A percentile compares a stretch with the other conserved stretches of the same genome.
These are phyloP conservation scores for Ciona savignyi DNA, from an alignment of 23 tunicate species.

Conservation along the genomic window DNA sequence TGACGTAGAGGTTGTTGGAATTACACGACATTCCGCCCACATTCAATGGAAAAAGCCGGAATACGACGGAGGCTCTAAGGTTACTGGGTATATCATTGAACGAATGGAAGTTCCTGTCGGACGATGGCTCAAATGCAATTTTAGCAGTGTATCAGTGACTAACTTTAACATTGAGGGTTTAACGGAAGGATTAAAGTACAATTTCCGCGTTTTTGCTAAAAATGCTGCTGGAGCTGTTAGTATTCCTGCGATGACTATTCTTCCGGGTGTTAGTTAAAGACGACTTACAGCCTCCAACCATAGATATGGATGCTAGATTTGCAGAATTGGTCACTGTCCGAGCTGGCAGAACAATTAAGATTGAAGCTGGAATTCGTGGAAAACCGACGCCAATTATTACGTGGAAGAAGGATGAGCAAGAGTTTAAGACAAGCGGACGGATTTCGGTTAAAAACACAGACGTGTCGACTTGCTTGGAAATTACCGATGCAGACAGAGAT, in stretches of 20 bases:
- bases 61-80: too few relatives aligned
- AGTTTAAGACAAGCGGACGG: conserved; percentile 42
- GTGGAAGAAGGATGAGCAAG: conserved; percentile 78
- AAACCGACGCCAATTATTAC: conserved; percentile 45
- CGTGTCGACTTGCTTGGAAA: conserved; percentile 17
- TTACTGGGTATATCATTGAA: conserved; percentile 74
- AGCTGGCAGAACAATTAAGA: conserved; percentile 56
- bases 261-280: conserved; percentile 64
- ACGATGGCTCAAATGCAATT: conserved; percentile 92
- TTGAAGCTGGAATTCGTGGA: too few relatives aligned
- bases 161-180: conserved; percentile 69
- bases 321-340: conserved; percentile 64
- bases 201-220: conserved; percentile 77
- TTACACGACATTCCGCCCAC: conserved; percentile 43
- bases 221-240: conserved; percentile 89
- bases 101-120: conserved; percentile 85
- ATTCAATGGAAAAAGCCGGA: too few relatives aligned
- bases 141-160: conserved; percentile 52
- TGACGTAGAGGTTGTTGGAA: conserved; percentile 56
- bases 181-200: conserved; percentile 72
- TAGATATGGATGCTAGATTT: conserved; percentile 51
- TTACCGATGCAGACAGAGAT: conserved; percentile 51
- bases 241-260: conserved; percentile 62
- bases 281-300: conserved; percentile 35
- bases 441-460: conserved; percentile 14